Evolutionary conservation across 1,140 invertebrate species (phyloP).

Genomic region (Drosophila takahashii): DNA sequence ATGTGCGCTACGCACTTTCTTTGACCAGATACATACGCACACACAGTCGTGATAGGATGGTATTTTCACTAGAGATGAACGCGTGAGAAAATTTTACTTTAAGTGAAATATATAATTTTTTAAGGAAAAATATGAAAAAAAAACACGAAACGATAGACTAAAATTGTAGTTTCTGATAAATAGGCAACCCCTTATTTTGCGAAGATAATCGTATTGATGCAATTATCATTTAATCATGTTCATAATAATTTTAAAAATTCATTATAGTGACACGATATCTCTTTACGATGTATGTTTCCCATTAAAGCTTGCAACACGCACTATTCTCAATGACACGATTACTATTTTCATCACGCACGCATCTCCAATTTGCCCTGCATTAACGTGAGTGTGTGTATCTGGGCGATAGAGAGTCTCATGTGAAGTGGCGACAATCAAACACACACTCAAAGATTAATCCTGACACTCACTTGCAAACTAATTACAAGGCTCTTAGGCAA

Average conservation of each 20-base stretch:
- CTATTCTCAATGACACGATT: neutral
- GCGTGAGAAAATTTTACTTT: neutral
- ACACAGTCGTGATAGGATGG: constrained; percentile 27
- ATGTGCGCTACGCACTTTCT: constrained; percentile 73
- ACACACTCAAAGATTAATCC: constrained; percentile 83
- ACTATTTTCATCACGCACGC: constrained; percentile 5
- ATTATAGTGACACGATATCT: neutral
- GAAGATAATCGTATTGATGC: neutral
- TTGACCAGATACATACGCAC: constrained; percentile 50
- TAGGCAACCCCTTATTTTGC: neutral
- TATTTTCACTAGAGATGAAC: constrained; percentile 42
- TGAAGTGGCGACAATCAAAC: constrained; percentile 80
- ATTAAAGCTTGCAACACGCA: neutral
- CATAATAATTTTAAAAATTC: neutral
- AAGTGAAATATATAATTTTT: too few relatives aligned
- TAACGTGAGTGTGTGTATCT: constrained; percentile 41
- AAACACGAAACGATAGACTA: neutral
- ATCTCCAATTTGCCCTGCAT: constrained; percentile 36
- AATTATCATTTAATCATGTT: neutral
- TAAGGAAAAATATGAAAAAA: too few relatives aligned
- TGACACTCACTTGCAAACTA: constrained; percentile 83
- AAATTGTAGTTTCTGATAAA: too few relatives aligned
- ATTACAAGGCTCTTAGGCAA: constrained; percentile 82
- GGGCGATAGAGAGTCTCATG: constrained; percentile 19
- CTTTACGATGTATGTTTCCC: neutral